A percentile compares a stretch with the other conserved stretches of the same genome.
These are phyloP conservation scores for Apis florea DNA, from an alignment of 1,140 invertebrate genomes.

Conservation along the genomic window DNA sequence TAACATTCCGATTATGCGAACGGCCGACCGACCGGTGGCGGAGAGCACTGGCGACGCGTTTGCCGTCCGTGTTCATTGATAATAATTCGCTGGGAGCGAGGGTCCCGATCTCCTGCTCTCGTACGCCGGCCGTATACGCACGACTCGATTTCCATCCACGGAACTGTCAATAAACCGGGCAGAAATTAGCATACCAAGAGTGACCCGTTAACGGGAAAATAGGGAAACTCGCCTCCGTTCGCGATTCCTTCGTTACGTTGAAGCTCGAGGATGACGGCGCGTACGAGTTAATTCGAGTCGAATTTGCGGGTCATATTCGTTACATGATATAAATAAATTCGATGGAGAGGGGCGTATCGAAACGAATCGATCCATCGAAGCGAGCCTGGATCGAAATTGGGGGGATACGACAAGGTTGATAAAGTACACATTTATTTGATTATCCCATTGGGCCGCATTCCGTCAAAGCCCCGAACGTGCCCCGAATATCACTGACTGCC, in stretches of 20 bases:
- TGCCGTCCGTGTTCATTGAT: constrained; percentile 33
- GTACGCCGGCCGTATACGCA: too few species aligned
- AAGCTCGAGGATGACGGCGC: too few species aligned
- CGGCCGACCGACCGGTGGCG: neutral
- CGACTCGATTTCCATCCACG: constrained; percentile 33
- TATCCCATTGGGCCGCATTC: constrained; percentile 25
- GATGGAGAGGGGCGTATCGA: neutral
- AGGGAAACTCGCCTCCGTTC: neutral
- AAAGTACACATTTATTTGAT: constrained; percentile 53
- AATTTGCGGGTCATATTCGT: too few species aligned
- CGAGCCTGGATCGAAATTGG: constrained; percentile 22
- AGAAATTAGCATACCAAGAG: constrained; percentile 26
- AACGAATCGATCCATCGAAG: neutral
- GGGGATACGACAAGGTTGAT: constrained; percentile 31
- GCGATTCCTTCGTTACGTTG: neutral
- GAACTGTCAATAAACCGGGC: constrained; percentile 20
- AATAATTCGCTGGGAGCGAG: constrained; percentile 15
- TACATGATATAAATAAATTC: too few species aligned
- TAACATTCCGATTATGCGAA: constrained; percentile 20
- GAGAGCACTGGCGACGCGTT: neutral
- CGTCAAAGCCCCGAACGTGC: constrained; percentile 24
- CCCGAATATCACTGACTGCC: constrained; percentile 37
- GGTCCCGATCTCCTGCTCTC: too few species aligned
- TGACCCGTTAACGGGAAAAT: constrained; percentile 8
- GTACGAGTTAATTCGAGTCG: too few species aligned